Evolutionary conservation across 2,797 vertebrate genomes (phyloP), one percentile per base, ranked within the genome.

Genomic region (Parauchenoglanis punctatus): DNA sequence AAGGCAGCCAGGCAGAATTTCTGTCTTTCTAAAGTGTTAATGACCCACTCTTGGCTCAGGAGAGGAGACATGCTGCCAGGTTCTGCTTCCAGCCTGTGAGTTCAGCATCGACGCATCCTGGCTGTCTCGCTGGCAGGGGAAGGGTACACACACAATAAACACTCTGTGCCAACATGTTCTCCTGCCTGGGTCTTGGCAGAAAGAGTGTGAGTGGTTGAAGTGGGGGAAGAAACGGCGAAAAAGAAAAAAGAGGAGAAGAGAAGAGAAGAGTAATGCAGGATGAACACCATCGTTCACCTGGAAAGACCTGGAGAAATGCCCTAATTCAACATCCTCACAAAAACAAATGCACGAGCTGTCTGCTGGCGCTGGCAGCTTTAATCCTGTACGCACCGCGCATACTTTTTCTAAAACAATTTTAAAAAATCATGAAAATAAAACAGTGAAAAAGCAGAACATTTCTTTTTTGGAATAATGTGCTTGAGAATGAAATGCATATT

Each of bases 1-100:
- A 86, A 68, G 44, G 18, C 54, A 83, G 83, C 35, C 67, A 76
- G 76, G 17, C 35, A 5, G 8, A 13, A 15, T 49, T 15, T 75
- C 72, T 75, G 59, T 58, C 54, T 31, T 78, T 85, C 40, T 35
- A 52, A 73, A 40, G 81, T 59, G 54, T 59, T 90, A 78, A 87
- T 87, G 70, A 85, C 83, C 89, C 59, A 7, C 40, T 63, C 35
- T 49, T 40, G 54, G 52, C 61, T 17, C 25, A 35, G 73, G 11
- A 20, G 35, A 44, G 44, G 7, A 15, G 77, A 46, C 52, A 70
- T 12, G 10, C 11, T 10, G 54, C 89, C 82, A 81, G 61, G 11
- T 8, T 10, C 40, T 61, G 78, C 28, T 12, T 11, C 35, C 68
- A 72, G 68, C 17, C 35, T 17, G 65, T n/a, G 31, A 15, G 13